Evolutionary conservation across 1,140 invertebrate species (phyloP), one percentile per base, ranked within the genome.

Genomic region (Drosophila nikananu): DNA sequence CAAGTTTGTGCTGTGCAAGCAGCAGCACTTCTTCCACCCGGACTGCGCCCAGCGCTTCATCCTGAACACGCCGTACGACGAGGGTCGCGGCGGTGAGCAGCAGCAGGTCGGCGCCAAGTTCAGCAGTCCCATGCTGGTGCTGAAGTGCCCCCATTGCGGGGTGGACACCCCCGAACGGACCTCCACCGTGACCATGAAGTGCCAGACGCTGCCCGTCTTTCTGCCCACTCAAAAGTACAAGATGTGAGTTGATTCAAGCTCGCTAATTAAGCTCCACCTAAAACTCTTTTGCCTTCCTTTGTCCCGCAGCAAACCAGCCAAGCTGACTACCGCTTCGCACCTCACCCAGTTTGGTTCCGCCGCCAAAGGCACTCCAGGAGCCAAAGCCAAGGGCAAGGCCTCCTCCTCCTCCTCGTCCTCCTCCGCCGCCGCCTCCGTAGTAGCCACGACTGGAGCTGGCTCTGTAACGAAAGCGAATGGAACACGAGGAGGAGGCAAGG

Each of bases 71-170:
- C 83, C 91, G 0, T 89, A 81, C 10, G 93, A 51, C 13, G 93
- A 51, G 30, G 55, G 30, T 48, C 35, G 23, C 27, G 30, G 61
- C 37, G 61, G 21, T 0, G 19, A 46, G 21, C 44, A 23, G 12
- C 44, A 48, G 21, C 44, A 48, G 21, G 37, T 21, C 10, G 64
- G 7, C 9, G 90, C 93, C 10, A 87, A 76, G 54, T 86, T 84
- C 46, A 64, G 79, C 39, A 87, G 91, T 44, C 91, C 91, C 5
- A 83, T 90, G 73, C 57, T 93, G 42, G 91, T 93, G 12, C 65
- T 93, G 0, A 93, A 93, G 25, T 98, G 97, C 93, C 97, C 97
- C 2, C 97, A 98, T 91, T 98, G 97, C 92, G 96, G 96, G 2
- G 93, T 95, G 48, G 94, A 95, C 68, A 93, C 94, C 0, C 93